These are phyloP conservation scores for Porphyrio hochstetteri DNA, from an alignment of 2,113 vertebrate species.

Conservation along the genomic window DNA sequence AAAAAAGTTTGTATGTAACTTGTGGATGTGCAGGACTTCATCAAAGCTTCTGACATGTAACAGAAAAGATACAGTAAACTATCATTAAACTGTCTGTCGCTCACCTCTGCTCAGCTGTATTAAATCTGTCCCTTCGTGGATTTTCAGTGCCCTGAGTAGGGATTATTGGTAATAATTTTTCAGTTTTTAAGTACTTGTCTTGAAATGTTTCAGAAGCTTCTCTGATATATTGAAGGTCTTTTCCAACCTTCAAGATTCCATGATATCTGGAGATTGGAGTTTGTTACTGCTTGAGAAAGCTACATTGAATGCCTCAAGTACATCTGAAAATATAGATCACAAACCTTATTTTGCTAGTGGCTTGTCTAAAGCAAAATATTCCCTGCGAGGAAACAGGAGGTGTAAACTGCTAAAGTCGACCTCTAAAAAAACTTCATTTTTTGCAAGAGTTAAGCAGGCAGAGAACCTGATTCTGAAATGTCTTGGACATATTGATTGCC, in stretches of 20 bases:
- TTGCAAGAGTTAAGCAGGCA: neutral
- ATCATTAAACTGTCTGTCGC: neutral
- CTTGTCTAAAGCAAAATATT: neutral
- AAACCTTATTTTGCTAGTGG: neutral
- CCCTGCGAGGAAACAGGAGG: neutral
- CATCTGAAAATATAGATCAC: neutral
- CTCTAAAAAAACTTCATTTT: neutral
- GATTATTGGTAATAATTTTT: neutral
- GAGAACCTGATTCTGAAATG: neutral
- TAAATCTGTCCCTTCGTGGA: neutral
- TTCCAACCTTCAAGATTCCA: too few species aligned
- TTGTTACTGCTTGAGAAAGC: neutral
- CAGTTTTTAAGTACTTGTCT: neutral
- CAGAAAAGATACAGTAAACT: neutral
- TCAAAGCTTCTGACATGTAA: neutral
- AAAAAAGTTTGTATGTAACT: neutral
- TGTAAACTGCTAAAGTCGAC: neutral
- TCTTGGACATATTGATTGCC: neutral
- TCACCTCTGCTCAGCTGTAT: neutral
- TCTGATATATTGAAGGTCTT: too few species aligned
- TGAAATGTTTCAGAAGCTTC: neutral
- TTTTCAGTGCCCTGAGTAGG: neutral
- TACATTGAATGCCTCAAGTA: neutral
- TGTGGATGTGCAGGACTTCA: neutral
- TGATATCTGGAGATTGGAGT: neutral